A percentile compares a stretch with the other conserved stretches of the same genome.
Conservation (phyloP, 2,888 invertebrate species). For the Alitta virens region DNA sequence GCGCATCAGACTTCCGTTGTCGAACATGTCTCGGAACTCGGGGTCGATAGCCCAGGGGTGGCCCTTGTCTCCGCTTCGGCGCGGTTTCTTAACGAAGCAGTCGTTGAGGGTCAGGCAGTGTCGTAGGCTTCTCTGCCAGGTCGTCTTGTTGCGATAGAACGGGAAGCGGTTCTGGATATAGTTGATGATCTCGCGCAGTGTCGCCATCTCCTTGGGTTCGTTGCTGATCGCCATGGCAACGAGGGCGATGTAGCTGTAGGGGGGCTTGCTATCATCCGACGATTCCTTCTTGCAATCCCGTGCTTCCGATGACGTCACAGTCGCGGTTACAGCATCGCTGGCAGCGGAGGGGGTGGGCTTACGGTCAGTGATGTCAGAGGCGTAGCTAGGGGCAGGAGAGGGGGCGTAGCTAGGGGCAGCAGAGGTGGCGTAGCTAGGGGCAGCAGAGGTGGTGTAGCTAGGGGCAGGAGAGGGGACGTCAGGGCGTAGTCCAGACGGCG, state of each 20-base stretch:
- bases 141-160: constrained; percentile 40
- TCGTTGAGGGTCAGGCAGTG: constrained; percentile 50
- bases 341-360: too few relatives aligned
- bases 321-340: too few relatives aligned
- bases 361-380: too few relatives aligned
- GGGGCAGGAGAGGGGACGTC: too few relatives aligned
- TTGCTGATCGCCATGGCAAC: constrained; percentile 48
- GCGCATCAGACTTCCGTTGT: constrained; percentile 42
- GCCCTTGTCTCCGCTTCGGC: constrained; percentile 42
- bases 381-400: too few relatives aligned
- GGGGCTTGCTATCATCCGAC: constrained; percentile 41
- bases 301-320: too few relatives aligned
- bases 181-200: constrained; percentile 42
- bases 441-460: too few relatives aligned
- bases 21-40: constrained; percentile 45
- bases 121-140: constrained; percentile 47
- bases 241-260: constrained; percentile 47
- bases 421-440: too few relatives aligned
- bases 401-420: too few relatives aligned
- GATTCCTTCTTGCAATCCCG: too few relatives aligned
- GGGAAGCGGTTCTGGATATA: constrained; percentile 42
- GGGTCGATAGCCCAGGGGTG: constrained; percentile 46
- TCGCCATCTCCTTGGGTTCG: constrained; percentile 32
- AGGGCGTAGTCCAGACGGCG: too few relatives aligned
- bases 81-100: constrained; percentile 44